Evolutionary conservation across 1,140 invertebrate species (phyloP).

Genomic region (Pygmarrhopalites habei): DNA sequence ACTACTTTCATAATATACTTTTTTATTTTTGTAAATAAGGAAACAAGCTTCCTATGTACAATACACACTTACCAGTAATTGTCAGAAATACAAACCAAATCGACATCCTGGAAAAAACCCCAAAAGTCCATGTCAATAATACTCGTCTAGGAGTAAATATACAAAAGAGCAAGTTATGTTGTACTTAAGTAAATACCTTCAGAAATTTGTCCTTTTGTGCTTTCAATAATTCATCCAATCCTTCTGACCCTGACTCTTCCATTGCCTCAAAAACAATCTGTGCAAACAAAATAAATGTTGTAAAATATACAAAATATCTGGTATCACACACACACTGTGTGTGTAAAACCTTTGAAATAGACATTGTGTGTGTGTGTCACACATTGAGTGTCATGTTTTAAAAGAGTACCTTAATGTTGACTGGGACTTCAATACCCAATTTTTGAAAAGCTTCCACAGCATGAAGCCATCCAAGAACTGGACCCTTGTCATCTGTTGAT

Average conservation of each 20-base stretch:
- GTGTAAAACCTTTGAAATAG: no score
- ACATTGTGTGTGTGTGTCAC: no score
- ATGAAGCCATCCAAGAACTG: constrained; percentile 89
- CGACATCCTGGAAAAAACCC: constrained; percentile 55
- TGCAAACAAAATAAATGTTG: constrained; percentile 40
- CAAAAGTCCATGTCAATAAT: no score
- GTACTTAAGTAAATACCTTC: constrained; percentile 42
- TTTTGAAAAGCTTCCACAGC: constrained; percentile 81
- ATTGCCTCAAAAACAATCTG: constrained; percentile 95
- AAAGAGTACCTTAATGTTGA: constrained; percentile 90
- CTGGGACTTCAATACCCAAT: constrained; percentile 62
- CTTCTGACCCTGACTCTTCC: constrained; percentile 96
- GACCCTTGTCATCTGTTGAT: constrained; percentile 75
- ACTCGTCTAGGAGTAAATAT: no score
- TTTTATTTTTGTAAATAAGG: no score
- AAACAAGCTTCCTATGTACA: no score
- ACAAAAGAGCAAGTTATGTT: no score
- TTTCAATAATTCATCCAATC: constrained; percentile 78
- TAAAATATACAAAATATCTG: no score
- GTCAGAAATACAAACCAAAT: constrained; percentile 96
- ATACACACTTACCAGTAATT: no score
- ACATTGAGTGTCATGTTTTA: no score
- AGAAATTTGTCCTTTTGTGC: constrained; percentile 71
- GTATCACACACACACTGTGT: no score
- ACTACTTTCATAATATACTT: no score